Evolutionary conservation across 2,797 vertebrate species (phyloP).

Genomic region (Tinamus major): DNA sequence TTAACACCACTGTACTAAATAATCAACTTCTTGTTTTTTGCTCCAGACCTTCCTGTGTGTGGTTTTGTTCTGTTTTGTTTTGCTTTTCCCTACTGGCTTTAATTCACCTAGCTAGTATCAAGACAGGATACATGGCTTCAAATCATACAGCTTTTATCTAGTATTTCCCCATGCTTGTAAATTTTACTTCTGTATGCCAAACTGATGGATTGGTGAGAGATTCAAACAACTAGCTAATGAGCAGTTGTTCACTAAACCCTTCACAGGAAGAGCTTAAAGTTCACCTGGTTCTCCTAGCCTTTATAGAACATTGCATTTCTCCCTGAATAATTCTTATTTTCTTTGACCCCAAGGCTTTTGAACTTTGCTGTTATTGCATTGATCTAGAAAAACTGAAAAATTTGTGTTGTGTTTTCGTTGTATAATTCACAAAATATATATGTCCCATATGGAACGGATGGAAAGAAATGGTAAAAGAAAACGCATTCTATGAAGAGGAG

Average conservation of each 20-base stretch:
- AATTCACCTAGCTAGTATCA: neutral
- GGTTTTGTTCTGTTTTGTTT: neutral
- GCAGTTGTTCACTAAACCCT: slow-evolving; percentile 8
- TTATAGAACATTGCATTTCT: neutral
- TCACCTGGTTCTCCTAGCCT: neutral
- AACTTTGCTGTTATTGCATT: neutral
- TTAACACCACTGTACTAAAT: neutral
- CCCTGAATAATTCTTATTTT: neutral
- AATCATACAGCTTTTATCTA: slow-evolving; percentile 43
- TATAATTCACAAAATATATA: neutral
- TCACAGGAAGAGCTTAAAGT: neutral
- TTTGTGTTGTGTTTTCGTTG: neutral
- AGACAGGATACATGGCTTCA: neutral
- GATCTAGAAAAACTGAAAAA: neutral
- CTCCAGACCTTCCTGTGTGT: neutral
- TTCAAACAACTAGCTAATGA: slow-evolving; percentile 1
- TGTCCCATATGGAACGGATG: neutral
- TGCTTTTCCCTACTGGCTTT: neutral
- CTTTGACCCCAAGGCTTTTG: neutral
- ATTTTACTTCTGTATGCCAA: neutral
- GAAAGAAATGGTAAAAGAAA: neutral
- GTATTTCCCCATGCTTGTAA: neutral
- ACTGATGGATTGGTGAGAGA: neutral
- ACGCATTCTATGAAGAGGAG: neutral
- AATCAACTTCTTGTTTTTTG: neutral